Conservation (phyloP, 2,113 vertebrate genomes). For the Chaetodon trifascialis region DNA sequence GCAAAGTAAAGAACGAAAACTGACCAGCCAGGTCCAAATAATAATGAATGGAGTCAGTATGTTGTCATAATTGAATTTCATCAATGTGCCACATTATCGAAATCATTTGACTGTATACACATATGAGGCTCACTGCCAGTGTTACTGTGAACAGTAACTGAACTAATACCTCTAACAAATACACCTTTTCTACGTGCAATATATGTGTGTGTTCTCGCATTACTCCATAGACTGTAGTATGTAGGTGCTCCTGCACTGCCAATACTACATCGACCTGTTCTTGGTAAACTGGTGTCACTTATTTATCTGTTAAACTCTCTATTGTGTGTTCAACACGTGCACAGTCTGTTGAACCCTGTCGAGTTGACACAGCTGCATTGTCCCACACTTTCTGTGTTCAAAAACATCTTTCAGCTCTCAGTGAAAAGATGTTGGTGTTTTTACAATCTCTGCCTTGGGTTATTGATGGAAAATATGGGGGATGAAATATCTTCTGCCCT, state of each 20-base stretch:
- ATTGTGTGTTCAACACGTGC: constrained; percentile 67
- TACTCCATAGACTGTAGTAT: constrained; percentile 55
- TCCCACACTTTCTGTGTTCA: constrained; percentile 69
- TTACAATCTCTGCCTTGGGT: constrained; percentile 88
- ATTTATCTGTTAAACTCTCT: constrained; percentile 54
- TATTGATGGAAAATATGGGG: constrained; percentile 53
- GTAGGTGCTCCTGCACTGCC: constrained; percentile 59
- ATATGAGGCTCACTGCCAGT: constrained; percentile 71
- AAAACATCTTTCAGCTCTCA: constrained; percentile 79
- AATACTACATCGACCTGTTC: constrained; percentile 49
- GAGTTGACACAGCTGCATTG: constrained; percentile 53
- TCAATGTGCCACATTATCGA: neutral
- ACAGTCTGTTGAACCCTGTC: constrained; percentile 61
- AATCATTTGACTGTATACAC: neutral
- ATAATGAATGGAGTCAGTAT: neutral
- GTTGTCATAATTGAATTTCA: neutral
- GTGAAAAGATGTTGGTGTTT: constrained; percentile 85
- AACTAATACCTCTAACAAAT: constrained; percentile 31
- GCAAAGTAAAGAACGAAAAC: neutral
- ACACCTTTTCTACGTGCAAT: constrained; percentile 38
- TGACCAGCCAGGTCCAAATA: neutral
- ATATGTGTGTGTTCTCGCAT: constrained; percentile 62
- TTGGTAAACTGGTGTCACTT: constrained; percentile 41
- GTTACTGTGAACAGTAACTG: constrained; percentile 13
- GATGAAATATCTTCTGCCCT: constrained; percentile 49